Evolutionary conservation across 2,113 vertebrate species (phyloP), one percentile per base, ranked within the genome.

Genomic region (Sardina pilchardus): DNA sequence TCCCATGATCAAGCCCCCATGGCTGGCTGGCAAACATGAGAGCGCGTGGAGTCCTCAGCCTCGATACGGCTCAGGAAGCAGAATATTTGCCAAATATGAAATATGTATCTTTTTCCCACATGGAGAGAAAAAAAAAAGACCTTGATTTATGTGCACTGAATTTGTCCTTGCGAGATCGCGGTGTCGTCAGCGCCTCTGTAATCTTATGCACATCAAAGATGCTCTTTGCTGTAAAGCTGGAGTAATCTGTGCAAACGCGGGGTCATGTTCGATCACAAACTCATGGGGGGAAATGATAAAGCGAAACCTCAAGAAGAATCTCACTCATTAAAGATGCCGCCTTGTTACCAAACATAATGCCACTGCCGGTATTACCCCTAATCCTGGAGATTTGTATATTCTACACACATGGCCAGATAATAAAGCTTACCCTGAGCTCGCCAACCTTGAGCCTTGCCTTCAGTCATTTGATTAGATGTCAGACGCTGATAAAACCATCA

Each of bases 191-290:
- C 75, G 82, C 75, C 78, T 81, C 86, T 84, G 86, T 36, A 83
- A 81, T 87, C 86, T 39, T 84, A 53, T 45, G 36, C 42, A 83
- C 83, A 89, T 89, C 86, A 87, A 87, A 89, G 86, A 85, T 82
- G 17, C 34, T 85, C 84, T 85, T 80, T 83, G 83, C 85, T 87
- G 50, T 67, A 84, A 84, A 86, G 83, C 86, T 50, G 14, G 24
- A 53, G 88, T 85, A 86, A 87, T 84, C 82, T 87, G 87, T 59
- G 75, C 86, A 86, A 83, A 84, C 78, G n/a, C 67, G 24, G 67
- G 81, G 67, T 84, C 82, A 85, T 84, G 82, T 87, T 86, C 86
- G 82, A 84, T 85, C 85, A 82, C 16, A 12, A 21, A 48, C 45
- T 63, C 84, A n/a, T 82, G 59, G 0, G 67, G 19, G 39, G 81